Evolutionary conservation across 2,113 vertebrate genomes (phyloP).

Genomic region (Rhinopithecus roxellana): DNA sequence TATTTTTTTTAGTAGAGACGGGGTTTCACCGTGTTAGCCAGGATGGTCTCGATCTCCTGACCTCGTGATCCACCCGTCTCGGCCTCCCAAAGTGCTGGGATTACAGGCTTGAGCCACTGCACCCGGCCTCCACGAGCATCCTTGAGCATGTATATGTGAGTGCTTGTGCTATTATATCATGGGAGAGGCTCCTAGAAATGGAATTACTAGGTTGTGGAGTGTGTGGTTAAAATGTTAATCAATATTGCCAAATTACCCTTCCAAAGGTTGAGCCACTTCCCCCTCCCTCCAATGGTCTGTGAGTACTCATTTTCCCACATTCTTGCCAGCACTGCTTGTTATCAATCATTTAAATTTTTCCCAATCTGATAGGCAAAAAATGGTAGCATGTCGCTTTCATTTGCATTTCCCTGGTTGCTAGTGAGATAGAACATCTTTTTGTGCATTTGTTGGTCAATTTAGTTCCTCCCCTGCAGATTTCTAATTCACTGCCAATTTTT

Average conservation of each 20-base stretch:
- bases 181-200: conserved; percentile 3
- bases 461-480: conserved; percentile 56
- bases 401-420: conserved; percentile 54
- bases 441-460: conserved; percentile 56
- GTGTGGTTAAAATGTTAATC: conserved; percentile 32
- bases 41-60: too few species aligned
- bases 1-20: too few species aligned
- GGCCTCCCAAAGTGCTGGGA: too few species aligned
- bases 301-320: conserved; percentile 33
- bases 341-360: conserved; percentile 67
- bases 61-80: too few species aligned
- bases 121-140: background rate
- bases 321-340: conserved; percentile 56
- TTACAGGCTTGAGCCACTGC: too few species aligned
- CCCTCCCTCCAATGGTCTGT: background rate
- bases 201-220: background rate
- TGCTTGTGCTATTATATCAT: background rate
- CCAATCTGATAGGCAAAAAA: conserved; percentile 64
- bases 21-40: too few species aligned
- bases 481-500: conserved; percentile 54
- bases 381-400: conserved; percentile 43
- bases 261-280: background rate
- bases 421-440: conserved; percentile 62
- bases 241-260: conserved; percentile 25
- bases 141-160: background rate